A percentile compares a stretch with the other conserved stretches of the same genome.
Conservation (phyloP, 1,140 invertebrate genomes). For the Samia ricini region DNA sequence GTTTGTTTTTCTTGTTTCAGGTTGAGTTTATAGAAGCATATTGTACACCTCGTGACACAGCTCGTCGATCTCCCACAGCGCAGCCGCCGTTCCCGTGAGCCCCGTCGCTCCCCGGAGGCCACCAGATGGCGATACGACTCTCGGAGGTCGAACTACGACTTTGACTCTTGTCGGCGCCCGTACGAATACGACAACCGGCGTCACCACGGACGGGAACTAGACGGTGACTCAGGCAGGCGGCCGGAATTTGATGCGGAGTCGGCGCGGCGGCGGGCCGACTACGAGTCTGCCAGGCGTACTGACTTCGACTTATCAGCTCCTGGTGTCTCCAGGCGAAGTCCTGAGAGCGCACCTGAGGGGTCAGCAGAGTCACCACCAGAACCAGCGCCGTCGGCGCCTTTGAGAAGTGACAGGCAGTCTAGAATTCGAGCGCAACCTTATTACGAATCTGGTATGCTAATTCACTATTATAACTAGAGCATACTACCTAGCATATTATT, state of each 20-base stretch:
- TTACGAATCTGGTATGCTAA: constrained; percentile 66
- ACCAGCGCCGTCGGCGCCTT: constrained; percentile 63
- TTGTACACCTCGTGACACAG: constrained; percentile 79
- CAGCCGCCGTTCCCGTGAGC: constrained; percentile 60
- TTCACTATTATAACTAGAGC: background rate
- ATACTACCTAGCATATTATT: no score
- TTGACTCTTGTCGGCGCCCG: constrained; percentile 53
- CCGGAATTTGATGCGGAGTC: constrained; percentile 68
- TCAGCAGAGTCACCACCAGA: constrained; percentile 65
- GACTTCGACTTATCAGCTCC: constrained; percentile 69
- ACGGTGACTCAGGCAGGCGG: constrained; percentile 59
- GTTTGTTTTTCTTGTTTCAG: constrained; percentile 64
- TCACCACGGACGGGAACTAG: constrained; percentile 58
- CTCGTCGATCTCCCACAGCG: constrained; percentile 64
- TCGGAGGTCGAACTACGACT: constrained; percentile 59
- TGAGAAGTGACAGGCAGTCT: constrained; percentile 52
- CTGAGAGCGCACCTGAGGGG: constrained; percentile 66
- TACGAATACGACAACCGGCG: constrained; percentile 61
- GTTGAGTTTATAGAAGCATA: constrained; percentile 80
- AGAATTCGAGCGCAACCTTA: constrained; percentile 63
- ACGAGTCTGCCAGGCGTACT: constrained; percentile 67
- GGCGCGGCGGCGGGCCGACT: constrained; percentile 62
- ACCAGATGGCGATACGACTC: constrained; percentile 65
- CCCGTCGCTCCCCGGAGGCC: constrained; percentile 59
- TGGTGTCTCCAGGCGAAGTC: constrained; percentile 58